phyloP scores from a whole-genome alignment of 2,797 vertebrate genomes.

The Cirrhinus mrigala region DNA sequence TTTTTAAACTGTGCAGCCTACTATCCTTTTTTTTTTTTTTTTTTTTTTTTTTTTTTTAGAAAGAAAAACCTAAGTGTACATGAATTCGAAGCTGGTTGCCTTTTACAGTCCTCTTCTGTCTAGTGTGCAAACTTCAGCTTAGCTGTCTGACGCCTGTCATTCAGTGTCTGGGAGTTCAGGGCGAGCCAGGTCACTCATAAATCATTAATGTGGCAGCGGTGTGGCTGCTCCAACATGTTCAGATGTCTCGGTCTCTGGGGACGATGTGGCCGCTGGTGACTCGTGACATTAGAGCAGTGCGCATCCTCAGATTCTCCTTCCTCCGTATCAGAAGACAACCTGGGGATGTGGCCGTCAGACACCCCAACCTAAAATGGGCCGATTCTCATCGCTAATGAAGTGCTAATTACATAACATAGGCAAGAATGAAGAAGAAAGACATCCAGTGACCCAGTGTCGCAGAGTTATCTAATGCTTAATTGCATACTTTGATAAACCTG shows the following conservation, averaged over 20 bases:
- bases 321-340: constrained; percentile 5
- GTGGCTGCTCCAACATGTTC: constrained; percentile 17
- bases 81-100: not conserved
- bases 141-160: constrained; percentile 30
- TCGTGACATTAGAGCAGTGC: constrained; percentile 21
- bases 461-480: constrained; percentile 27
- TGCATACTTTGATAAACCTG: constrained; percentile 33
- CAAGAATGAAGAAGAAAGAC: constrained; percentile 12
- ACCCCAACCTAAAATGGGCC: constrained; percentile 29
- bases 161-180: constrained; percentile 28
- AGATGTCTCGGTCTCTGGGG: constrained; percentile 33
- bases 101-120: not conserved
- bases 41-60: too few relatives aligned
- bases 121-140: constrained; percentile 9
- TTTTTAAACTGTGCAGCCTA: too few relatives aligned
- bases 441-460: not conserved
- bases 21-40: too few relatives aligned
- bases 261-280: constrained; percentile 9
- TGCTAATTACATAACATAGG: constrained; percentile 36
- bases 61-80: not conserved
- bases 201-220: constrained; percentile 42
- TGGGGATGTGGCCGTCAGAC: constrained; percentile 2
- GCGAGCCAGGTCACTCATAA: constrained; percentile 47
- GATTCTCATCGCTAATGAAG: constrained; percentile 19
- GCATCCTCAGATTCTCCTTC: constrained; percentile 8